phyloP scores from a whole-genome alignment of 2,888 invertebrate genomes.

The Yponomeuta malinellus region DNA sequence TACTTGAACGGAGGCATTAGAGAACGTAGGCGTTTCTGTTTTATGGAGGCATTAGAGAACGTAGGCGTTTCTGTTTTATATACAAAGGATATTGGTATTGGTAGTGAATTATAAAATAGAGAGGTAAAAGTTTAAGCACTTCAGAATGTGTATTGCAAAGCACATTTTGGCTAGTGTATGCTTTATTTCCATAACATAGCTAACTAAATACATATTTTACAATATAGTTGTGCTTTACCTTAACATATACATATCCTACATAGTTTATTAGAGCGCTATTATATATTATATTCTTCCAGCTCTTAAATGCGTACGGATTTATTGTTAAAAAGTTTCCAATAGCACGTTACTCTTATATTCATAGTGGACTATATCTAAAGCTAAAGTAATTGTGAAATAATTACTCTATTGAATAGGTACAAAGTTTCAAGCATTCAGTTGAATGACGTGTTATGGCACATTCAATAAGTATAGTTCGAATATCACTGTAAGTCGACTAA shows the following conservation, averaged over 20 bases:
- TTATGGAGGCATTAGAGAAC: conserved; percentile 60
- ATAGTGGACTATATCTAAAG: not conserved
- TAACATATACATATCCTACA: not conserved
- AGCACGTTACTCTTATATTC: not conserved
- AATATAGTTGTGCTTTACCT: conserved; percentile 7
- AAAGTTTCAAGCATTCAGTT: conserved; percentile 3
- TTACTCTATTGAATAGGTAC: conserved; percentile 9
- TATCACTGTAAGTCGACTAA: not conserved
- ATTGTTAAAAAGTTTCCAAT: not conserved
- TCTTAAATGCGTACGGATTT: conserved; percentile 8
- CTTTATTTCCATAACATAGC: conserved; percentile 8
- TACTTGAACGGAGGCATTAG: conserved; percentile 65
- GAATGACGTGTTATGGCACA: conserved; percentile 7
- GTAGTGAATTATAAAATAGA: conserved; percentile 23
- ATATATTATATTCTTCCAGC: not conserved
- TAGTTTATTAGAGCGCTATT: not conserved
- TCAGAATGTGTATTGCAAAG: conserved; percentile 57
- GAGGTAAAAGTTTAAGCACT: conserved; percentile 51
- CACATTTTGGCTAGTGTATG: conserved; percentile 28
- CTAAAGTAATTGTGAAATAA: conserved; percentile 7
- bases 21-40: conserved; percentile 44
- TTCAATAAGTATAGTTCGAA: not conserved
- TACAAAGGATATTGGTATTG: conserved; percentile 48
- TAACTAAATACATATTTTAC: conserved; percentile 4
- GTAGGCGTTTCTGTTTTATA: conserved; percentile 54